Conservation (phyloP, 2,113 vertebrate species). For the Ursus arctos region DNA sequence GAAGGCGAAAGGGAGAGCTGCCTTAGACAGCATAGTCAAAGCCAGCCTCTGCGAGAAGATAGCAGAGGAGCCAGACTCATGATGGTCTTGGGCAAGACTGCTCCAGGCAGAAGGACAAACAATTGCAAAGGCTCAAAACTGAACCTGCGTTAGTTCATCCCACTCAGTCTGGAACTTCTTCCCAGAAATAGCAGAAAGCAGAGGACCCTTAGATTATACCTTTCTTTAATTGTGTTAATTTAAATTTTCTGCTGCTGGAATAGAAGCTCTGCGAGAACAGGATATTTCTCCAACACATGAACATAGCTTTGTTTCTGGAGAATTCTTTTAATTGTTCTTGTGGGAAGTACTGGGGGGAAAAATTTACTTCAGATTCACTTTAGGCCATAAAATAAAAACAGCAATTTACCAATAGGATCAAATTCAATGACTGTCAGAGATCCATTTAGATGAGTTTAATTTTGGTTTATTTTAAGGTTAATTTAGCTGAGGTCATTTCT, state of each 20-base stretch:
- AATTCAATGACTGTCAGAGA: not conserved
- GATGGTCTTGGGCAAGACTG: not conserved
- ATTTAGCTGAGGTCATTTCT: slow-evolving; percentile 16
- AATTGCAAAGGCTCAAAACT: not conserved
- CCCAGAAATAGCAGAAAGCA: not conserved
- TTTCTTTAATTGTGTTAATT: slow-evolving; percentile 1
- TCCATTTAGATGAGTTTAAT: not conserved
- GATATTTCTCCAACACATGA: not conserved
- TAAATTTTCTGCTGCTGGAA: not conserved
- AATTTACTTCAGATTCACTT: slow-evolving; percentile 14
- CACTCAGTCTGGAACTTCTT: not conserved
- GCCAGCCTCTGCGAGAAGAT: not conserved
- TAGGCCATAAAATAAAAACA: slow-evolving; percentile 36
- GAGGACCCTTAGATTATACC: not conserved
- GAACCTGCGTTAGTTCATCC: not conserved
- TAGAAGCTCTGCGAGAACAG: not conserved
- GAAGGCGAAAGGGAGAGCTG: not conserved
- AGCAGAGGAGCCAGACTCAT: not conserved
- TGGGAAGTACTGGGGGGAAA: not conserved
- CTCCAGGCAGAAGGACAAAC: not conserved
- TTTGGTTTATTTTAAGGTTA: slow-evolving; percentile 31
- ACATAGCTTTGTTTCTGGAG: slow-evolving; percentile 17
- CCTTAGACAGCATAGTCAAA: too few relatives aligned
- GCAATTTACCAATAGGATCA: not conserved
- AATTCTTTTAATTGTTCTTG: not conserved